Conservation (phyloP, 2,888 invertebrate genomes). For the Panorpa germanica region DNA sequence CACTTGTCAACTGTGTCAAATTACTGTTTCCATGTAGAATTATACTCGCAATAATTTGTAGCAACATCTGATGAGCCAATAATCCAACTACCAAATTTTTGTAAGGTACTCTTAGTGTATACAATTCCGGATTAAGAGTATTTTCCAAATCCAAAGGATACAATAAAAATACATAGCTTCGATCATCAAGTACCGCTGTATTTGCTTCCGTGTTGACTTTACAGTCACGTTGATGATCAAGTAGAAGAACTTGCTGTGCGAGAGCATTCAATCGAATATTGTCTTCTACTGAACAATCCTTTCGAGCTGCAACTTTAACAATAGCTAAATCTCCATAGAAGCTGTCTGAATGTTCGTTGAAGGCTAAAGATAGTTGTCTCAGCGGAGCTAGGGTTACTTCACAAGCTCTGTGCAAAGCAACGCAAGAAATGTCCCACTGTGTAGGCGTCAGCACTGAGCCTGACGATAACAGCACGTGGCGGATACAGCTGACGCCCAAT, state of each 20-base stretch:
- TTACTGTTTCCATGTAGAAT: conserved; percentile 55
- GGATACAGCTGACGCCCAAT: conserved; percentile 80
- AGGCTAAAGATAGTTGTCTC: conserved; percentile 75
- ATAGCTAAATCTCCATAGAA: conserved; percentile 86
- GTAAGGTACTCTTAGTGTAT: conserved; percentile 71
- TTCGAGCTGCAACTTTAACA: conserved; percentile 82
- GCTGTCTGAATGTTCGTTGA: conserved; percentile 79
- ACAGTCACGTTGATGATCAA: conserved; percentile 27
- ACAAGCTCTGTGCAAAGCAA: conserved; percentile 66
- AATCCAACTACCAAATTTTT: conserved; percentile 75
- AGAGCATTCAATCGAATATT: conserved; percentile 70
- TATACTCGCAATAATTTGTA: conserved; percentile 78
- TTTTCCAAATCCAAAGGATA: conserved; percentile 58
- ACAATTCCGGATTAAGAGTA: conserved; percentile 53
- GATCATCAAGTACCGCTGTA: conserved; percentile 35
- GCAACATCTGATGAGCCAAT: conserved; percentile 77
- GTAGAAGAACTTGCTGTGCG: conserved; percentile 73
- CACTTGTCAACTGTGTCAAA: conserved; percentile 41
- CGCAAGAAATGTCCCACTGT: conserved; percentile 76
- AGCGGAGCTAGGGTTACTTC: conserved; percentile 74
- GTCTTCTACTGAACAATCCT: conserved; percentile 70
- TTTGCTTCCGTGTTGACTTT: conserved; percentile 9
- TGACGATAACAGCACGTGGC: conserved; percentile 67
- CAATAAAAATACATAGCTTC: conserved; percentile 75
- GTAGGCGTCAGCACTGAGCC: conserved; percentile 61